Percentiles rank a stretch among this genome's conserved stretches.
phyloP scores from a whole-genome alignment of 2,888 invertebrate genomes.

The Drosophila rubida region DNA sequence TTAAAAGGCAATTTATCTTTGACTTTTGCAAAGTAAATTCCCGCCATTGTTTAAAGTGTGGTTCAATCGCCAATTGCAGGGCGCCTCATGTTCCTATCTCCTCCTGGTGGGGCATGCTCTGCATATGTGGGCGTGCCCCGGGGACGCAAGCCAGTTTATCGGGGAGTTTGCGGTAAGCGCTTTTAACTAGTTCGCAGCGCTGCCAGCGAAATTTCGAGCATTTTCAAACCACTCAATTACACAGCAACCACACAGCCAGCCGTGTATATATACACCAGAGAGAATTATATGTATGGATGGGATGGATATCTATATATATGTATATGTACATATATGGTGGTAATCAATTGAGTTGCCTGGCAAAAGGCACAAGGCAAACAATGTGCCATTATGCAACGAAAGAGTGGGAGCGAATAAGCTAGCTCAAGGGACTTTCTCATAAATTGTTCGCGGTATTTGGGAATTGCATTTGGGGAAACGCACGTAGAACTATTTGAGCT shows the following conservation, averaged over 20 bases:
- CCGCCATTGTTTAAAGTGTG: conserved; percentile 74
- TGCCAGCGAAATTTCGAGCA: conserved; percentile 56
- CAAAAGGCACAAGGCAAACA: conserved; percentile 56
- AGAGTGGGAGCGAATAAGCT: background rate
- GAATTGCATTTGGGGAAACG: conserved; percentile 68
- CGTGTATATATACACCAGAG: conserved; percentile 8
- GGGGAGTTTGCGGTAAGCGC: conserved; percentile 49
- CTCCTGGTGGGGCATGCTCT: background rate
- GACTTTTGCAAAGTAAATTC: conserved; percentile 75
- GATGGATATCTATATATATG: background rate
- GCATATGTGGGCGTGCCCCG: conserved; percentile 17
- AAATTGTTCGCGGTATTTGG: conserved; percentile 70
- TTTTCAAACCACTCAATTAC: conserved; percentile 75
- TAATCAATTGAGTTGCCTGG: conserved; percentile 68
- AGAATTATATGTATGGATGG: conserved; percentile 3
- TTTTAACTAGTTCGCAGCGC: conserved; percentile 68
- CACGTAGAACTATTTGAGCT: conserved; percentile 79
- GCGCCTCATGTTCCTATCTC: accelerated
- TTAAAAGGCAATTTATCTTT: conserved; percentile 78
- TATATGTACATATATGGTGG: conserved; percentile 1
- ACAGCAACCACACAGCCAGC: conserved; percentile 35
- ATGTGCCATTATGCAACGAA: conserved; percentile 31
- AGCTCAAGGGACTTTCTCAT: conserved; percentile 62
- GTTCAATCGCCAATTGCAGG: conserved; percentile 23
- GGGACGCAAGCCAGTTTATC: background rate